These are phyloP conservation scores for Camptogramma bilineatum DNA, from an alignment of 2,888 invertebrate species.

Conservation along the genomic window DNA sequence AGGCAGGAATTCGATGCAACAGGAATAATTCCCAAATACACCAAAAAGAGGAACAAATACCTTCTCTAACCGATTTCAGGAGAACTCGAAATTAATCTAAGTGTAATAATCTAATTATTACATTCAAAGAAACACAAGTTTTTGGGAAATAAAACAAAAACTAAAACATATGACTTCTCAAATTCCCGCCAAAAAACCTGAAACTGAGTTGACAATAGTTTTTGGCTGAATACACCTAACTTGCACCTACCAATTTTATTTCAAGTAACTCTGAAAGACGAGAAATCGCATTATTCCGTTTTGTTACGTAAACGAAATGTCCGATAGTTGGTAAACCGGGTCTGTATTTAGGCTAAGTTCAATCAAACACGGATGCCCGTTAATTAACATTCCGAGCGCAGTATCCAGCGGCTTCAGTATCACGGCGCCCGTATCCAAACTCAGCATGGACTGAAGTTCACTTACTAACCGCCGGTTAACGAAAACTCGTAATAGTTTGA, in stretches of 20 bases:
- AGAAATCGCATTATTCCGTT: background rate
- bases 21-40: background rate
- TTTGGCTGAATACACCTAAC: too few relatives aligned
- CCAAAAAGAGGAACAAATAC: background rate
- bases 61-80: too few relatives aligned
- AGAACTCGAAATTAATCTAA: too few relatives aligned
- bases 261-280: background rate
- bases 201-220: too few relatives aligned
- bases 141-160: too few relatives aligned
- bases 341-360: constrained; percentile 35
- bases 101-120: too few relatives aligned
- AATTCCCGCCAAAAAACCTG: too few relatives aligned
- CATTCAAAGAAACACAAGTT: too few relatives aligned
- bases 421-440: background rate
- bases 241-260: too few relatives aligned
- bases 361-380: constrained; percentile 39
- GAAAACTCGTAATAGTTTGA: background rate
- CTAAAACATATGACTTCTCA: too few relatives aligned
- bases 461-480: background rate
- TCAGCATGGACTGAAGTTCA: background rate
- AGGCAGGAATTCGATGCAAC: background rate
- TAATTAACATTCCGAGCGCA: constrained; percentile 26
- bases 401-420: constrained; percentile 2
- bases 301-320: background rate
- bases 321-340: background rate